Base-by-base conservation (phyloP, 2,113 vertebrate species). In the Ia io region DNA sequence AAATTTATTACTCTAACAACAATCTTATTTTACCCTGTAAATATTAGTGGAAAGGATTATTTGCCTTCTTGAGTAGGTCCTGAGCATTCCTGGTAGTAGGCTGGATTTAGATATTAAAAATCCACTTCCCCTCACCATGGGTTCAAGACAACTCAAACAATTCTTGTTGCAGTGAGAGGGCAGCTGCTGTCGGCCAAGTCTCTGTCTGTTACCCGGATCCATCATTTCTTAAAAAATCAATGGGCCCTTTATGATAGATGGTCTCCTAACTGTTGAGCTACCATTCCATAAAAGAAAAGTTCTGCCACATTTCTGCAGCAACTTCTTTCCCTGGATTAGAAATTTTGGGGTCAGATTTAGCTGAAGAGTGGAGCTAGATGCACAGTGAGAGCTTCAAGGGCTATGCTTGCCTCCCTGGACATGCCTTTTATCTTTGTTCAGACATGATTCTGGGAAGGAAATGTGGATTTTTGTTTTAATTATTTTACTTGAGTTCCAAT, bases 191-290 rank as follows among this genome's bases (percentile, higher is more conserved):
- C n/a, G n/a, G n/a, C n/a, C n/a, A n/a, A n/a, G n/a, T n/a, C n/a
- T n/a, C n/a, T n/a, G n/a, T n/a, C n/a, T n/a, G n/a, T n/a, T n/a
- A n/a, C n/a, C n/a, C n/a, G n/a, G n/a, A n/a, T 82, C 13, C 9
- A 71, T 18, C 0, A 30, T 61, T 73, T 97, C 44, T 28, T 91
- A 2, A 63, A 79, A 94, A 96, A n/a, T 30, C 63, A 84, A 37
- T 61, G 2, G 30, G 59, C 59, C 59, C 59, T 61, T 69, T 84
- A 30, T 17, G 73, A 22, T 44, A 82, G 12, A 2, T 2, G 0
- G 80, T 3, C 17, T 56, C n/a, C 18, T 69, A 20, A 71, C 10
- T 51, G 22, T 40, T 63, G 42, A 79, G 8, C 30, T 37, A 74
- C 7, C 28, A 59, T 44, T 79, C 61, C 1, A 37, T 51, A 35